Conservation (phyloP, 2,113 vertebrate species). For the Hypocryptadius cinnamomeus region DNA sequence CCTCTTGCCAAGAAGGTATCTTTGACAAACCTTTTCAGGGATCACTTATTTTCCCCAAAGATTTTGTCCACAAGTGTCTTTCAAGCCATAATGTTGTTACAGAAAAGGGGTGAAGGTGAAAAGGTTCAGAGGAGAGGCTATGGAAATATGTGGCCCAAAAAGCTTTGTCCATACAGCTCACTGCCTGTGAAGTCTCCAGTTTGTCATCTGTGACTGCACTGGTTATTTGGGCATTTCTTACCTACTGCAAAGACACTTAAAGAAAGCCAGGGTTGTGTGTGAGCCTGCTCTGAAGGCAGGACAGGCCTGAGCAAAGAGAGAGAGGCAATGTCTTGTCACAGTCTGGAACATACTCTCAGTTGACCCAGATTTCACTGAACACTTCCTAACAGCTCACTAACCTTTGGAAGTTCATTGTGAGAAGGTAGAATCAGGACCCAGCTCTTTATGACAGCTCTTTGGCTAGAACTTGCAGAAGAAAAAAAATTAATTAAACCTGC, state of each 20-base stretch:
- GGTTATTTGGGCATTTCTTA: neutral
- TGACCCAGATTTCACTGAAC: neutral
- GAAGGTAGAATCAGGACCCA: neutral
- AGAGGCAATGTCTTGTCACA: neutral
- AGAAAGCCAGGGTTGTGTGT: neutral
- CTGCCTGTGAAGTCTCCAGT: neutral
- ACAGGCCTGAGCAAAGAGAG: neutral
- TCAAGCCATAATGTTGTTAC: neutral
- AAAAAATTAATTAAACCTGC: conserved; percentile 31
- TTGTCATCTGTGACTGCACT: neutral
- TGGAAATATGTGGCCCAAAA: neutral
- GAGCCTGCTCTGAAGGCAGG: neutral
- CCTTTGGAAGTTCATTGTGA: neutral
- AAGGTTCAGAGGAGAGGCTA: neutral
- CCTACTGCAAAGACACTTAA: neutral
- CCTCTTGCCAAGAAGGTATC: neutral
- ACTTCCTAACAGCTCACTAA: neutral
- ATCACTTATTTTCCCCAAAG: neutral
- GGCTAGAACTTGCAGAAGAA: neutral
- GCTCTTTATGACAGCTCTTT: conserved; percentile 14
- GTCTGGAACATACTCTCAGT: neutral
- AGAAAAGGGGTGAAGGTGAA: neutral
- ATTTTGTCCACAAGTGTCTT: neutral
- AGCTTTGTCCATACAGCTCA: neutral
- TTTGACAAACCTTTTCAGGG: neutral